Evolutionary conservation across 2,113 vertebrate species (phyloP).

Genomic region (Cariama cristata): DNA sequence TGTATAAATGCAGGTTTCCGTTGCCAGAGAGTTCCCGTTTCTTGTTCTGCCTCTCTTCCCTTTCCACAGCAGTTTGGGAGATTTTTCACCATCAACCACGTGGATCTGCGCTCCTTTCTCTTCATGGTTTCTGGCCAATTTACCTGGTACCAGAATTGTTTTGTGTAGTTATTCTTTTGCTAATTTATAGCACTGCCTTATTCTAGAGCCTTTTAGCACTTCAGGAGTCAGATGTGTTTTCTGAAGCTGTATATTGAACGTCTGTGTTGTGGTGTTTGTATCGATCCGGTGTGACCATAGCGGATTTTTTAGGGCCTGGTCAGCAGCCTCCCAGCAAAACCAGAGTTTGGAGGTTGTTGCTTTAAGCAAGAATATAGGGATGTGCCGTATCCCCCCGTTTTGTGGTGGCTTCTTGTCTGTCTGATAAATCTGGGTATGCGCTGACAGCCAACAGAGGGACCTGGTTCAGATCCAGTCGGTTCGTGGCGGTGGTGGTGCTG

Average conservation of each 20-base stretch:
- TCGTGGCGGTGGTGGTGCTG: too few relatives aligned
- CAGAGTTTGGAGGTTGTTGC: background rate
- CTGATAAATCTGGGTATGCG: background rate
- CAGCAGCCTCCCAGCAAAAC: background rate
- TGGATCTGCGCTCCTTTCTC: background rate
- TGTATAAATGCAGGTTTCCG: background rate
- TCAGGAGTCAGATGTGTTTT: background rate
- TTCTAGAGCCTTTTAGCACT: background rate
- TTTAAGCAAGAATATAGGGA: background rate
- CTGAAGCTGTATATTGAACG: background rate
- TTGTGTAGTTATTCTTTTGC: background rate
- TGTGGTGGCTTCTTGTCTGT: background rate
- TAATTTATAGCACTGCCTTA: background rate
- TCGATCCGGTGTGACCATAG: background rate
- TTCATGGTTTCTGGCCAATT: background rate
- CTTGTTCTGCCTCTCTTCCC: background rate
- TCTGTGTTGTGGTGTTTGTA: background rate
- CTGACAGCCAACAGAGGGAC: background rate
- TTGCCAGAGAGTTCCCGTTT: background rate
- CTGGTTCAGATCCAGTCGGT: background rate
- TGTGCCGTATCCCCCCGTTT: fast-evolving
- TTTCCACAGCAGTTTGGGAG: background rate
- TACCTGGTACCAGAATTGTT: background rate
- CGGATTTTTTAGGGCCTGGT: background rate
- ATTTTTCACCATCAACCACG: background rate